Conservation (phyloP, 2,113 vertebrate species). For the Steatornis caripensis region DNA sequence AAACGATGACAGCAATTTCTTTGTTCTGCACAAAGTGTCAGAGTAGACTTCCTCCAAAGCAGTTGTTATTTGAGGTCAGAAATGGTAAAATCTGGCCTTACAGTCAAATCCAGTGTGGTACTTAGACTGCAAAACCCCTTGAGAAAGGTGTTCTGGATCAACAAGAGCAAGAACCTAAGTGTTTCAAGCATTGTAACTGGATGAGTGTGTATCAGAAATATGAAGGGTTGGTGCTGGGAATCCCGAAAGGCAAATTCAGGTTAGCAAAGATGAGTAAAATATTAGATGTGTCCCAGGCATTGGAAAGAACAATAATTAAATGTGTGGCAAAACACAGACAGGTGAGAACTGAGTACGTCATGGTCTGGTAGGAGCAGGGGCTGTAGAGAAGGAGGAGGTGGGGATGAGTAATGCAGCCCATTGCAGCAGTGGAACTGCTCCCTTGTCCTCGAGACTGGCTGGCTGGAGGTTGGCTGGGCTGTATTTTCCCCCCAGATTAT, state of each 20-base stretch:
- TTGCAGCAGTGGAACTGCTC: neutral
- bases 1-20: neutral
- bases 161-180: neutral
- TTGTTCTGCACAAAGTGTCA: neutral
- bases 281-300: neutral
- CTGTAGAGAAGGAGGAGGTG: neutral
- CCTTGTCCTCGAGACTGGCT: fast-evolving
- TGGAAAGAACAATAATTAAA: neutral
- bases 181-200: neutral
- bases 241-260: neutral
- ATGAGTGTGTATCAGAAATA: neutral
- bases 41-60: neutral
- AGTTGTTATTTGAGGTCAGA: neutral
- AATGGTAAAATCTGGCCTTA: neutral
- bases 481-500: neutral
- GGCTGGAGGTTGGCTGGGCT: neutral
- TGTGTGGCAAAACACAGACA: neutral
- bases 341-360: neutral
- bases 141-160: neutral
- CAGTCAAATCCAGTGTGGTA: neutral
- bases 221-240: neutral
- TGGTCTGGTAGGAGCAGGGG: neutral
- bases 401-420: neutral
- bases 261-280: neutral
- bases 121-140: neutral